These are phyloP conservation scores for Drosophila pseudotalamancana DNA, from an alignment of 2,888 invertebrate genomes.

Conservation along the genomic window DNA sequence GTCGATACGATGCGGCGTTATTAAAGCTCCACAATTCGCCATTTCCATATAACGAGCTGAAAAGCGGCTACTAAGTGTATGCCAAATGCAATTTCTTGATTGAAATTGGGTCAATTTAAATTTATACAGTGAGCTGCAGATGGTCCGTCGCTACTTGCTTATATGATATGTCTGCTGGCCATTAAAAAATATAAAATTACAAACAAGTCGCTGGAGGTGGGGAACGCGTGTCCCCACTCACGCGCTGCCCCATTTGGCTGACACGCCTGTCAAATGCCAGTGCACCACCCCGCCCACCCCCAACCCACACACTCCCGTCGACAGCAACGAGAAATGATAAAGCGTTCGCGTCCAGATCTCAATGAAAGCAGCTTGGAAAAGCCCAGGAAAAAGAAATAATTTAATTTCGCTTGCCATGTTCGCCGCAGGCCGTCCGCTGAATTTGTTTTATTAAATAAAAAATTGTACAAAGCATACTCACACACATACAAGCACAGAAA, in stretches of 20 bases:
- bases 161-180: constrained; percentile 60
- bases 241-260: constrained; percentile 27
- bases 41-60: constrained; percentile 49
- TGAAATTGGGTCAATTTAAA: constrained; percentile 19
- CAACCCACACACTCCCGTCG: constrained; percentile 51
- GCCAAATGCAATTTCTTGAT: constrained; percentile 10
- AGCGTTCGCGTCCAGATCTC: constrained; percentile 67
- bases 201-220: constrained; percentile 27
- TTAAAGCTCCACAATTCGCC: constrained; percentile 37
- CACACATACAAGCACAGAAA: constrained; percentile 18
- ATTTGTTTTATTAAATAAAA: constrained; percentile 79
- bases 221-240: constrained; percentile 6
- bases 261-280: constrained; percentile 68
- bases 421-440: constrained; percentile 74
- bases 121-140: no score
- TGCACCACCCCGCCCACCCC: neutral
- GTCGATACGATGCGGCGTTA: constrained; percentile 21
- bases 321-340: constrained; percentile 69
- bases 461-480: constrained; percentile 54
- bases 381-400: constrained; percentile 71
- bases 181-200: constrained; percentile 59
- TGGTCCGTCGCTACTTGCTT: constrained; percentile 30
- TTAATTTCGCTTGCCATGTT: constrained; percentile 75
- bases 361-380: constrained; percentile 32
- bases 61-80: constrained; percentile 12